Evolutionary conservation across 2,113 vertebrate species (phyloP), one percentile per base, ranked within the genome.

Genomic region (Phalacrocorax aristotelis): DNA sequence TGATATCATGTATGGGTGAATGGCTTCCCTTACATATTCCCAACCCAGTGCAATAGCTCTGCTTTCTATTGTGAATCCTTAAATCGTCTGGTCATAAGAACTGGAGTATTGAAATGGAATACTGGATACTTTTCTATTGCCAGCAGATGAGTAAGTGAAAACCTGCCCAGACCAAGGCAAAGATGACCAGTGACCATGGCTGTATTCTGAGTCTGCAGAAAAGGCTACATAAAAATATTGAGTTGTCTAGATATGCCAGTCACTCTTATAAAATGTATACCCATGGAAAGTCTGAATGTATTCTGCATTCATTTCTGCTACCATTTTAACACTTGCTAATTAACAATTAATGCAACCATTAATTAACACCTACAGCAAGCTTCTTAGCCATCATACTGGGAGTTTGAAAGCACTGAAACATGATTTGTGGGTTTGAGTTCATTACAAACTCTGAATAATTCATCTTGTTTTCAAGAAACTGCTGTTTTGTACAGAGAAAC

Each of bases 271-370:
- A 90, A 78, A 10, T 42, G 13, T 15, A 71, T 75, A 89, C 30
- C 18, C 12, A 51, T 78, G 17, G n/a, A 78, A 91, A 61, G 4
- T 57, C 74, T 94, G 62, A 81, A 89, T 55, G 17, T 61, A 82
- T 95, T 95, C 77, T 64, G 62, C 40, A 79, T 92, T 92, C 19
- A 79, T 87, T 92, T 91, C 32, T 94, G 81, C 19, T 93, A 79
- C 66, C 57, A 65, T 91, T 93, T 95, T 78, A 95, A 91, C 30
- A 65, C 72, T 91, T 89, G 19, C 57, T 96, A 96, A 96, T 97
- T 95, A 96, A 96, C 77, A 96, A 96, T 97, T 93, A 89, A 95
- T 96, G 84, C 40, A 72, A 42, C 49, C 54, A 94, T 96, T 96
- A 95, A 96, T 97, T 95, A 96, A 83, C 86, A 97, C 80, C 69